Percentiles rank a stretch among this genome's conserved stretches.
Conservation (phyloP, 2,113 vertebrate genomes). For the Syrmaticus mikado region DNA sequence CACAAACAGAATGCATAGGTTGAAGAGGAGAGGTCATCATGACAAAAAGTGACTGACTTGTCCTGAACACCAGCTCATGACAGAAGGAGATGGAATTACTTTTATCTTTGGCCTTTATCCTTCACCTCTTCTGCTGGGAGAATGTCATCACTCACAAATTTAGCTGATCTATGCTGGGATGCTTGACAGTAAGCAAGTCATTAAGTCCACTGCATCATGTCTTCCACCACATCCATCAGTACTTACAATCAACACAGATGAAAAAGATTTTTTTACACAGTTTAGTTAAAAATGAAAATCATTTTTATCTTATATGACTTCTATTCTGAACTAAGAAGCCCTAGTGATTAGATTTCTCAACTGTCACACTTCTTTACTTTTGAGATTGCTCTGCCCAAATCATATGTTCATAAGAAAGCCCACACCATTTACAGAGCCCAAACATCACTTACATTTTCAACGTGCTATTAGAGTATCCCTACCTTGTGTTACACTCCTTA, state of each 20-base stretch:
- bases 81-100: not conserved
- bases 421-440: not conserved
- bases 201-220: slow-evolving; percentile 26
- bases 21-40: not conserved
- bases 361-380: not conserved
- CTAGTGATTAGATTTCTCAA: not conserved
- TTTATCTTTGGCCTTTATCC: not conserved
- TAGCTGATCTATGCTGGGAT: not conserved
- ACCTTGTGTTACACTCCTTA: not conserved
- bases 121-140: not conserved
- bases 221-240: slow-evolving; percentile 70
- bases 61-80: not conserved
- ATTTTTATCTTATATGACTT: not conserved
- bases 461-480: not conserved
- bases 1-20: not conserved
- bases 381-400: not conserved
- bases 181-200: not conserved
- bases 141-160: not conserved
- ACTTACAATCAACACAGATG: slow-evolving; percentile 41
- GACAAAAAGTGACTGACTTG: not conserved
- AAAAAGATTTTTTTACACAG: slow-evolving; percentile 16
- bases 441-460: not conserved
- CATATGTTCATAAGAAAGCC: not conserved
- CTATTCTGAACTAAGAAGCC: slow-evolving; percentile 2
- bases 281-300: slow-evolving; percentile 15